Base-by-base conservation (phyloP, 2,113 vertebrate species). In the Ailuropoda melanoleuca region DNA sequence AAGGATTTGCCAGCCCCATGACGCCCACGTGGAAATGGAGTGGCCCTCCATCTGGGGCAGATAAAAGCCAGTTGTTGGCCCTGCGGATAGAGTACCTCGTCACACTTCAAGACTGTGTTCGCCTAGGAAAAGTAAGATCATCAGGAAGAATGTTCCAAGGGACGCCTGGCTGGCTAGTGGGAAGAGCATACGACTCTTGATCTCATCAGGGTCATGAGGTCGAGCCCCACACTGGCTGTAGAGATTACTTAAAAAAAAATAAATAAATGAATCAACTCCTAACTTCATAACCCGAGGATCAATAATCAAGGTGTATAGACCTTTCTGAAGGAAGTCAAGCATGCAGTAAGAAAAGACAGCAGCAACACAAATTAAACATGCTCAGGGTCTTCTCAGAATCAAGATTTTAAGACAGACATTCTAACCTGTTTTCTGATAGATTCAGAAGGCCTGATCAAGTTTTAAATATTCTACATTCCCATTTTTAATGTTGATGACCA, bases 1-100 rank as follows among this genome's bases (percentile, higher is more conserved):
- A 81, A 77, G 9, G 24, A 68, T 19, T 55, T 1, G 2, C 29
- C 39, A 53, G 56, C 72, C n/a, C 21, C 1, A 1, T 11, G 19
- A 80, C 0, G 9, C 19, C 48, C 43, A 8, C 0, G 0, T 23
- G 64, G 39, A 89, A 88, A 13, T 1, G 15, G 9, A 37, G 58
- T 26, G 80, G 78, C 7, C 53, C 4, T n/a, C 50, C 26, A 75
- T 11, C 2, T 18, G 15, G 26, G 43, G 21, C 29, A 85, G 55
- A 55, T 4, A 24, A 48, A 81, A 85, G 77, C 37, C 39, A 18
- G 19, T n/a, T 46, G 88, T 91, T 6, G 13, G 58, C 62, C 11
- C 43, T 58, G 7, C n/a, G 66, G 8, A 2, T 17, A 21, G 0
- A 19, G 11, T 31, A 18, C n/a, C 34, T 53, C 10, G 8, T 50